Base-by-base conservation (phyloP, 2,888 invertebrate species). In the Exephanes ischioxanthus region DNA sequence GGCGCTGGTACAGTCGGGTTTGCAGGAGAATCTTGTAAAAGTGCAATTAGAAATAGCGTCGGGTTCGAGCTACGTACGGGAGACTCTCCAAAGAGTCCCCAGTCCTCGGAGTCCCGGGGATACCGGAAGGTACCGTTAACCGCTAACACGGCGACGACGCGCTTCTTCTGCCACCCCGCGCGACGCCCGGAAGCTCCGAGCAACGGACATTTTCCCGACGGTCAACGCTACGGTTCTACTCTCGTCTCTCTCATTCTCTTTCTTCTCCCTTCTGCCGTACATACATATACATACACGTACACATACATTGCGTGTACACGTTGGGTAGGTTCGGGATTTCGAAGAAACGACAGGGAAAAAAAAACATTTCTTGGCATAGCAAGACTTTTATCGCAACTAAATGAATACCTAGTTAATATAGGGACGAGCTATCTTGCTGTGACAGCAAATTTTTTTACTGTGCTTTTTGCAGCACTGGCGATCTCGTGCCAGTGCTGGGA, bases 121-220 rank as follows among this genome's bases (percentile, higher is more conserved):
- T 85, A 83, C 85, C 85, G 72, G 80, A 75, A 61, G 80, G 83
- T 85, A 85, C 85, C 85, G 85, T 85, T 85, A 80, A 61, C 37
- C 77, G 80, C 85, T 77, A 80, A 85, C 80, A 79, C 85, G 82
- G 71, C 79, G 76, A 70, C 82, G 61, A 77, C 79, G 66, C 66
- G 72, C 37, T 67, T 67, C 77, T 77, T 67, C 67, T 51, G 61
- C 71, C 72, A 22, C 79, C 26, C 76, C 61, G 67, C 55, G 30
- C 73, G 51, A 70, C 76, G 79, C 79, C 79, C 82, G 80, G 85
- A 76, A 83, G 76, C 48, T 48, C 26, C 75, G 53, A 66, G 41
- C 75, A 48, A 61, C 71, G 76, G 76, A 85, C 61, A 80, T 71
- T 85, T 80, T 85, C 78, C 41, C 67, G 16, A 75, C 63, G 71